Conservation (phyloP, 2,113 vertebrate genomes). For the Natator depressus region DNA sequence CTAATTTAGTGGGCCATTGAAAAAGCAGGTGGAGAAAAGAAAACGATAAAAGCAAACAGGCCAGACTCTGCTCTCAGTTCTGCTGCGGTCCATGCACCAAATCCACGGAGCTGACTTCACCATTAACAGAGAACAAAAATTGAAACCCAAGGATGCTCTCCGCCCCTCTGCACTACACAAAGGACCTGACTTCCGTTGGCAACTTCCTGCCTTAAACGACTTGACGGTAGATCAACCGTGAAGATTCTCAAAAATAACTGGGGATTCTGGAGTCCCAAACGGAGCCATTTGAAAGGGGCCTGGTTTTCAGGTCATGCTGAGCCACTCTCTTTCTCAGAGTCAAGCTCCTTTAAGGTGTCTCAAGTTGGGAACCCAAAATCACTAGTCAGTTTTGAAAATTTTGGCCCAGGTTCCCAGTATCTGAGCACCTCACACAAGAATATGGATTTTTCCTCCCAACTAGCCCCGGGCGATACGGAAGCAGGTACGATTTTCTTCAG, state of each 20-base stretch:
- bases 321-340: accelerated
- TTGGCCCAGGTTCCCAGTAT: not conserved
- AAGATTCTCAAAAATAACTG: not conserved
- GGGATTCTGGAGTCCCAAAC: not conserved
- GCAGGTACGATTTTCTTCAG: not conserved
- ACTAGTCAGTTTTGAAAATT: accelerated
- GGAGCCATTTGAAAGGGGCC: not conserved
- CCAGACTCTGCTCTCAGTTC: not conserved
- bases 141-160: not conserved
- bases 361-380: accelerated
- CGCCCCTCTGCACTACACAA: not conserved
- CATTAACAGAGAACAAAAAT: no score
- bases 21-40: no score
- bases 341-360: accelerated
- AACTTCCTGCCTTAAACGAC: no score
- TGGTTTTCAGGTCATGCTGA: not conserved
- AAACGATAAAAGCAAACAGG: not conserved
- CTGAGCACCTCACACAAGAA: not conserved
- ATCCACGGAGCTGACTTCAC: not conserved
- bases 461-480: not conserved
- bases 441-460: not conserved
- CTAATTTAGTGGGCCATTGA: not conserved
- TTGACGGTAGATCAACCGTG: not conserved
- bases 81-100: not conserved
- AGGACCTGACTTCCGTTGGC: not conserved